Evolutionary conservation across 2,797 vertebrate genomes (phyloP), one percentile per base, ranked within the genome.

Genomic region (Limosa lapponica): DNA sequence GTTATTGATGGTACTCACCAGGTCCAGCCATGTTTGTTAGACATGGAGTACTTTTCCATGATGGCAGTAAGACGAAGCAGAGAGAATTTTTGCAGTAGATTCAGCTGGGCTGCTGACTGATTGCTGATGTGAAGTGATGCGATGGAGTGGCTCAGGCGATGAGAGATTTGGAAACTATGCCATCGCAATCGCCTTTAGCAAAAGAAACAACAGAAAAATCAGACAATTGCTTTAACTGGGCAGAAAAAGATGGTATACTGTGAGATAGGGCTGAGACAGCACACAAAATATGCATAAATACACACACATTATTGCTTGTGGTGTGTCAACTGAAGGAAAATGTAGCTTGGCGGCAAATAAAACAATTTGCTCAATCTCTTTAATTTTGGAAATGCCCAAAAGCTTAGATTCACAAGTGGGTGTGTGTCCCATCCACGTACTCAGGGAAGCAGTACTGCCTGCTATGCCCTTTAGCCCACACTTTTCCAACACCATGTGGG

Each of bases 41-140:
- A 99, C 99, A 99, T 97, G 59, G 99, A 99, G 96, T 99, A 99
- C 77, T 99, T 99, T 97, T 99, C 99, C 99, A 99, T 99, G 97
- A 99, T 99, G 93, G 99, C 99, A 9, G 99, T 99, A 48, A 99
- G 99, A 32, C 99, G 98, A 54, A 99, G 98, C 81, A 99, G 97
- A 11, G 99, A 99, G 97, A 99, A 99, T 95, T 99, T 99, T 82
- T 99, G 99, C 82, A 99, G 97, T 82, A 99, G 98, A 93, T 99
- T 99, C 95, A 99, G 98, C 92, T 99, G 99, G 73, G 98, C 97
- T 58, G 99, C 99, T 22, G 99, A 99, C 95, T 99, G 99, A 97
- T 98, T 99, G 97, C 98, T 99, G 95, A 99, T 99, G 96, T 99
- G 99, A 82, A 99, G 98, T 0, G 99, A 99, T 16, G 99, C 98